Conservation (phyloP, 1,140 invertebrate species). For the Coboldia fuscipes region DNA sequence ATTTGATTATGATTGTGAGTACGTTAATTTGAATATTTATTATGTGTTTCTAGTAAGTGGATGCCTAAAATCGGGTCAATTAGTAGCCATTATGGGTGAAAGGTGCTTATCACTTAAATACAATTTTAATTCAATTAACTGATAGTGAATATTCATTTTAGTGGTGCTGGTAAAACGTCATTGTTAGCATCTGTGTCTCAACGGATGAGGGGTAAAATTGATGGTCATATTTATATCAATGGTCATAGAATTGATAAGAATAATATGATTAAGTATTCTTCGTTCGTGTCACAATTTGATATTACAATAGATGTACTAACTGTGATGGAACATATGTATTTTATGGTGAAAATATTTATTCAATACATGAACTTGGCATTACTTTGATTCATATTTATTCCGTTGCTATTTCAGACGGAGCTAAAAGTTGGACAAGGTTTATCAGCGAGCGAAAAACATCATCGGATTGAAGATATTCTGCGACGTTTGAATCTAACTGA, state of each 20-base stretch:
- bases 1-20: not conserved
- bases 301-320: slow-evolving; percentile 41
- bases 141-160: slow-evolving; percentile 13
- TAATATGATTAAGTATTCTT: slow-evolving; percentile 42
- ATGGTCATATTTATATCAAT: slow-evolving; percentile 42
- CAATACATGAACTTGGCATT: slow-evolving; percentile 3
- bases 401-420: slow-evolving; percentile 23
- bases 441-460: slow-evolving; percentile 18
- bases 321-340: slow-evolving; percentile 46
- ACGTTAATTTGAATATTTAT: not conserved
- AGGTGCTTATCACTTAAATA: not conserved
- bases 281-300: slow-evolving; percentile 50
- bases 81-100: slow-evolving; percentile 30
- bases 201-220: slow-evolving; percentile 30
- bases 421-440: slow-evolving; percentile 31
- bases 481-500: slow-evolving; percentile 41
- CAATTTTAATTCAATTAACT: slow-evolving; percentile 18
- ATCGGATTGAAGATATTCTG: slow-evolving; percentile 23
- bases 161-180: slow-evolving; percentile 50
- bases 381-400: slow-evolving; percentile 6
- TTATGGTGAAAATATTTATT: slow-evolving; percentile 45
- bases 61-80: slow-evolving; percentile 27
- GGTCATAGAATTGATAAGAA: slow-evolving; percentile 32
- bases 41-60: slow-evolving; percentile 24
- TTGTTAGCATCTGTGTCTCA: slow-evolving; percentile 42